Evolutionary conservation across 2,113 vertebrate genomes (phyloP), one percentile per base, ranked within the genome.

Genomic region (Osmerus mordax): DNA sequence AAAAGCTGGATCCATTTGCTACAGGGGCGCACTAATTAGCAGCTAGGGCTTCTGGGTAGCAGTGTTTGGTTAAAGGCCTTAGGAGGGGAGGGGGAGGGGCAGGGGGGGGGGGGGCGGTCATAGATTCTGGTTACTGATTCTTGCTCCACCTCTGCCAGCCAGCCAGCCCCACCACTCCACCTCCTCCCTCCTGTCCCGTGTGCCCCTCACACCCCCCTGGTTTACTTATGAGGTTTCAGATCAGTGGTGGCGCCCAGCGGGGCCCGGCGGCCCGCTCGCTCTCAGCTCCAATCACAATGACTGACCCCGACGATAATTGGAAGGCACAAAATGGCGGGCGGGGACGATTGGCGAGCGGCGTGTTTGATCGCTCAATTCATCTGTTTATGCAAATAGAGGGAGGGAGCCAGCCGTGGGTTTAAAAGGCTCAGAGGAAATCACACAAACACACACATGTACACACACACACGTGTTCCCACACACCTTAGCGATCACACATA

Each of bases 361-460:
- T 12, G 47, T 75, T 60, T 72, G 65, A 70, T 77, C 77, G 69
- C 52, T 61, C 65, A 18, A 12, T 79, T 69, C 56, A 32, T 76
- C 69, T 71, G 54, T 82, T 75, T 73, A 81, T 84, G 80, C 61
- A 75, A 75, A 82, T 77, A 52, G 16, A 13, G 28, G 47, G 19
- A 36, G 59, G 9, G 52, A 55, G 67, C 29, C 28, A 16, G 62
- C 70, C 56, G 36, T 23, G 21, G n/a, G 8, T 78, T 76, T 76
- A 81, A 59, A 63, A 67, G 18, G 53, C 1, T 8, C 23, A 80
- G 72, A 78, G 71, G 54, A 67, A 81, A 74, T 74, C 56, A 28
- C n/a, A 4, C 41, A 9, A 5, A 12, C 72, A 59, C 28, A 51
- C 25, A 32, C 63, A 41, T 36, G n/a, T 8, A 32, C 6, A 12